A percentile compares a stretch with the other conserved stretches of the same genome.
Evolutionary conservation across 2,797 vertebrate species (phyloP).

Genomic region (Acridotheres tristis): DNA sequence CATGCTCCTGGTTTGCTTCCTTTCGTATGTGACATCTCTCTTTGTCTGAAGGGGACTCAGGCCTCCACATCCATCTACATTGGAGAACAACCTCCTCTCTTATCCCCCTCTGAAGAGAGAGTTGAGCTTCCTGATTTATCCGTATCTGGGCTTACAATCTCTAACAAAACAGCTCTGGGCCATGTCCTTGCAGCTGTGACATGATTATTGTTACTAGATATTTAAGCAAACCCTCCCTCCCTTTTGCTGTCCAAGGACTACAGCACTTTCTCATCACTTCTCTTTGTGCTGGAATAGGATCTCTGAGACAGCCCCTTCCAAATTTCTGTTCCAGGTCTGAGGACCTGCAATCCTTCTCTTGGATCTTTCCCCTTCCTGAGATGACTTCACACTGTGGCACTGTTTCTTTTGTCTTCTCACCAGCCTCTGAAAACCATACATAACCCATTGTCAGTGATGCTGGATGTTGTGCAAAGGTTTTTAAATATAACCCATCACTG

Average conservation of each 20-base stretch:
- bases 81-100: background rate
- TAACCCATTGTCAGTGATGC: background rate
- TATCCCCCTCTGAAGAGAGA: background rate
- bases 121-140: background rate
- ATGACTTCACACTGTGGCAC: background rate
- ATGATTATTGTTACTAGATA: slow-evolving; percentile 25
- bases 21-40: background rate
- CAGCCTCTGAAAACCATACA: background rate
- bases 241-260: background rate
- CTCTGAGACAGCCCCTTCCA: background rate
- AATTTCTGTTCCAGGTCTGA: background rate
- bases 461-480: background rate
- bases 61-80: background rate
- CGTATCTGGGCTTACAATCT: background rate
- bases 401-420: background rate
- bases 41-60: background rate
- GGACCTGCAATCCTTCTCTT: background rate
- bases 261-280: background rate
- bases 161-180: slow-evolving; percentile 10
- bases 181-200: background rate
- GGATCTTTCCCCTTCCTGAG: background rate
- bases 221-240: background rate
- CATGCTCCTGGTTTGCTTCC: background rate
- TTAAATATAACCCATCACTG: background rate
- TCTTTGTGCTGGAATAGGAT: background rate